phyloP scores from a whole-genome alignment of 2,888 invertebrate genomes.

The Drosophila falleni region DNA sequence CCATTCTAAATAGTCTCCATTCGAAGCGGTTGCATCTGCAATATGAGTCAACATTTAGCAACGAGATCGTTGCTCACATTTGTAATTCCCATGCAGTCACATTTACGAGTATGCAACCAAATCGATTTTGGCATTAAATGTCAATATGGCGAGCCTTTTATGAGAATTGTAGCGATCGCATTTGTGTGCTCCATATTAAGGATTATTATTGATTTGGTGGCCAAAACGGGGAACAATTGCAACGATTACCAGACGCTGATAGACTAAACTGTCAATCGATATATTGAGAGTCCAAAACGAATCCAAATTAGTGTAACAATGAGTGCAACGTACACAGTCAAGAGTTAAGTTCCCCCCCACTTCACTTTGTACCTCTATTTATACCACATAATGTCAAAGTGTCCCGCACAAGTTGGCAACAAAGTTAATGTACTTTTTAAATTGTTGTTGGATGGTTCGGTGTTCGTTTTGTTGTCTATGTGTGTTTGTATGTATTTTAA shows the following conservation, averaged over 20 bases:
- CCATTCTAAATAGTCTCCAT: slow-evolving; percentile 11
- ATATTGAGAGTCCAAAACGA: slow-evolving; percentile 14
- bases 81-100: slow-evolving; percentile 45
- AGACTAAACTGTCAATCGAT: slow-evolving; percentile 74
- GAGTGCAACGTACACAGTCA: slow-evolving; percentile 45
- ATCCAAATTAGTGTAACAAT: slow-evolving; percentile 75
- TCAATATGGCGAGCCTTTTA: slow-evolving; percentile 70
- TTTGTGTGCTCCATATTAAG: slow-evolving; percentile 77
- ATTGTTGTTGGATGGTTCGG: slow-evolving; percentile 25
- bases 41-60: slow-evolving; percentile 37
- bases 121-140: slow-evolving; percentile 68
- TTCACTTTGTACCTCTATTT: background rate
- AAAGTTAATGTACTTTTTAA: slow-evolving; percentile 64
- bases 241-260: slow-evolving; percentile 65
- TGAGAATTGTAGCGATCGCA: slow-evolving; percentile 74
- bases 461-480: slow-evolving; percentile 6
- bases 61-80: slow-evolving; percentile 46
- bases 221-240: slow-evolving; percentile 76
- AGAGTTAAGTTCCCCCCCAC: background rate
- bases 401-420: slow-evolving; percentile 60
- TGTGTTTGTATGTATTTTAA: slow-evolving; percentile 59
- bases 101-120: slow-evolving; percentile 7
- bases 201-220: slow-evolving; percentile 72
- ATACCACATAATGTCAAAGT: slow-evolving; percentile 43
- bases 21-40: slow-evolving; percentile 31